These are phyloP conservation scores for Valencia hispanica DNA, from an alignment of 2,797 vertebrate genomes.

Conservation along the genomic window DNA sequence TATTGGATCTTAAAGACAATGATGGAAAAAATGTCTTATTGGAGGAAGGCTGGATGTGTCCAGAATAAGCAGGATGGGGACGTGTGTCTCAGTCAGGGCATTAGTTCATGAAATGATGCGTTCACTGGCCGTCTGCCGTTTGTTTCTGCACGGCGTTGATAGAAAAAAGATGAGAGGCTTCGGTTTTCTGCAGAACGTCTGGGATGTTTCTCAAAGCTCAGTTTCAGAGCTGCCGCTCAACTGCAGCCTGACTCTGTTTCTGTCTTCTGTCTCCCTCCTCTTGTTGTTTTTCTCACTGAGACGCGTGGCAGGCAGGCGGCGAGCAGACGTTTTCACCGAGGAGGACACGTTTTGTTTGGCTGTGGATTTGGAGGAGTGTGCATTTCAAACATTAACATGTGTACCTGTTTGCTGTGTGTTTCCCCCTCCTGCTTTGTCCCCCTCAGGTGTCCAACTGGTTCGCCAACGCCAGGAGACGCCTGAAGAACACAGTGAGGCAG, in stretches of 20 bases:
- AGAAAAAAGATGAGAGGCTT: constrained; percentile 52
- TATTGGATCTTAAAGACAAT: constrained; percentile 75
- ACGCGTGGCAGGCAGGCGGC: constrained; percentile 40
- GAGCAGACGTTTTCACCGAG: constrained; percentile 49
- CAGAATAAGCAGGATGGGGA: not conserved
- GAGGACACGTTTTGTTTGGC: constrained; percentile 54
- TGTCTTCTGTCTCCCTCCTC: constrained; percentile 25
- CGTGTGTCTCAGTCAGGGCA: constrained; percentile 12
- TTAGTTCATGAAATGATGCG: not conserved
- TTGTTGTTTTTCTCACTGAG: constrained; percentile 49
- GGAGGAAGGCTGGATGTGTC: constrained; percentile 21
- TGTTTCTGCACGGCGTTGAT: constrained; percentile 53
- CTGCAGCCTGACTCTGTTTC: constrained; percentile 49
- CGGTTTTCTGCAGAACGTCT: constrained; percentile 48
- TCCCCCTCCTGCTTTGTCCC: constrained; percentile 17
- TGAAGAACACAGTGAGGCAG: constrained; percentile 98
- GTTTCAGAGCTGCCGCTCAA: constrained; percentile 35
- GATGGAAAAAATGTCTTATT: constrained; percentile 76
- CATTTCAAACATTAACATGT: constrained; percentile 52
- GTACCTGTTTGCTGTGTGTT: constrained; percentile 43
- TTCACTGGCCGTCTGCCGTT: constrained; percentile 33
- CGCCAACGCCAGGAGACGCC: constrained; percentile 94
- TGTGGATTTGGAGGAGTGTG: constrained; percentile 54
- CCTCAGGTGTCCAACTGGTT: constrained; percentile 98
- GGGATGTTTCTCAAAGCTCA: constrained; percentile 55